Base-by-base conservation (phyloP, 1,140 invertebrate species). In the Drosophila littoralis region DNA sequence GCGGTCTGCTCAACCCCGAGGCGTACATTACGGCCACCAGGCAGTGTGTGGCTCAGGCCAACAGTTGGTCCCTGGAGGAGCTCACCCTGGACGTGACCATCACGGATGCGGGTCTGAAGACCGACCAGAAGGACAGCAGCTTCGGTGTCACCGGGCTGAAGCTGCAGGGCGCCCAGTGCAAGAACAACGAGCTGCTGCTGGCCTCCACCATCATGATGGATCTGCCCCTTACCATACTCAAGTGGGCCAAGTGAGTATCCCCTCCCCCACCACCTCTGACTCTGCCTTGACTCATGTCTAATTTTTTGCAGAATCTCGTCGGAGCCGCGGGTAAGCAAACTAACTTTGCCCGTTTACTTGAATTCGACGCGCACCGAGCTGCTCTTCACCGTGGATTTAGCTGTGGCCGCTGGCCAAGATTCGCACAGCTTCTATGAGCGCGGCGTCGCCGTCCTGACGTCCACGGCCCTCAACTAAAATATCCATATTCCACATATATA, bases 11-110 rank as follows among this genome's bases (percentile, higher is more conserved):
- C 75, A 99, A 99, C 93, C 98, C 99, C 0, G 99, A 99, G 93
- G 99, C 99, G 7, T 99, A 99, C 92, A 98, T 99, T 54, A 99
- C 99, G 0, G 99, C 99, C 10, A 99, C 98, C 2, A 94, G 99
- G 28, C 98, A 99, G 88, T 99, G 97, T 91, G 98, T 99, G 32
- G 98, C 98, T 1, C 98, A 99, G 93, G 96, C 96, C 0, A 97
- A 97, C 79, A 97, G 96, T 72, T 97, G 96, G 96, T 96, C 99
- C 0, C 93, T 99, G 7, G 99, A 99, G 93, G 98, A 99, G 93
- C 94, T 99, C 0, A 95, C 97, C 50, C 93, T 99, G 51, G 97
- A 99, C 86, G 94, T 94, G 32, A 94, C 94, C 9, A 95, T 96
- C 45, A 94, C 94, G 12, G 95, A 96, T 86, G 91, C 94, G 2